These are phyloP conservation scores for Salpingus planirostris DNA, from an alignment of 2,888 invertebrate genomes.

Conservation along the genomic window DNA sequence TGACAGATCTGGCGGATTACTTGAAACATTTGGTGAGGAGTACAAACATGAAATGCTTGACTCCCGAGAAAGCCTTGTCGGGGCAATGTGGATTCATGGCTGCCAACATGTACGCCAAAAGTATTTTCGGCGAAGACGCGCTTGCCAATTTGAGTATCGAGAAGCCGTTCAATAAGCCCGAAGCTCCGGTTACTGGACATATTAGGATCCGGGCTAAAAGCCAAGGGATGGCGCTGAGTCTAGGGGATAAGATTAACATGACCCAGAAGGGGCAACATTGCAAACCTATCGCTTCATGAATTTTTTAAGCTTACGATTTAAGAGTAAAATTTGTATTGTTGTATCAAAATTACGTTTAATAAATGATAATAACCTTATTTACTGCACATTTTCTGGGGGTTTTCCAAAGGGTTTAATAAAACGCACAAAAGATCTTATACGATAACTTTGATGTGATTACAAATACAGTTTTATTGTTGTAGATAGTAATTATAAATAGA, in stretches of 20 bases:
- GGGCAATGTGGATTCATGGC: conserved; percentile 99
- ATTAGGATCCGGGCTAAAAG: conserved; percentile 97
- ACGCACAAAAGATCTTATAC: too few relatives aligned
- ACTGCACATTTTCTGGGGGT: too few relatives aligned
- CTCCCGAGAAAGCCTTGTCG: conserved; percentile 91
- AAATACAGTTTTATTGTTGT: conserved; percentile 37
- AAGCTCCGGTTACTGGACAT: conserved; percentile 89
- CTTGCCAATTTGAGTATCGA: conserved; percentile 98
- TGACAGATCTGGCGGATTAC: conserved; percentile 89
- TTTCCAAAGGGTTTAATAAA: conserved; percentile 8
- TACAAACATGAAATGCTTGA: conserved; percentile 99
- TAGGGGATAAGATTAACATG: conserved; percentile 96
- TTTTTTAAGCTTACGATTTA: too few relatives aligned
- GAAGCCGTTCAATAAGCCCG: conserved; percentile 78
- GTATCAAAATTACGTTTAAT: too few relatives aligned
- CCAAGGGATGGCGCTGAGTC: conserved; percentile 98
- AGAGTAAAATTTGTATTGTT: conserved; percentile 9
- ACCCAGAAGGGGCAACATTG: conserved; percentile 65
- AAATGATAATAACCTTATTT: too few relatives aligned
- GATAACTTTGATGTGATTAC: conserved; percentile 27
- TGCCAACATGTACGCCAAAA: conserved; percentile 97
- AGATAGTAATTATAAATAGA: conserved; percentile 29
- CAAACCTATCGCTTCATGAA: conserved; percentile 39
- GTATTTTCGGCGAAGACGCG: conserved; percentile 97
- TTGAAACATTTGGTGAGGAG: conserved; percentile 83